These are phyloP conservation scores for Montipora efflorescens DNA, from an alignment of 64 coral and sea anemone species.

Conservation along the genomic window DNA sequence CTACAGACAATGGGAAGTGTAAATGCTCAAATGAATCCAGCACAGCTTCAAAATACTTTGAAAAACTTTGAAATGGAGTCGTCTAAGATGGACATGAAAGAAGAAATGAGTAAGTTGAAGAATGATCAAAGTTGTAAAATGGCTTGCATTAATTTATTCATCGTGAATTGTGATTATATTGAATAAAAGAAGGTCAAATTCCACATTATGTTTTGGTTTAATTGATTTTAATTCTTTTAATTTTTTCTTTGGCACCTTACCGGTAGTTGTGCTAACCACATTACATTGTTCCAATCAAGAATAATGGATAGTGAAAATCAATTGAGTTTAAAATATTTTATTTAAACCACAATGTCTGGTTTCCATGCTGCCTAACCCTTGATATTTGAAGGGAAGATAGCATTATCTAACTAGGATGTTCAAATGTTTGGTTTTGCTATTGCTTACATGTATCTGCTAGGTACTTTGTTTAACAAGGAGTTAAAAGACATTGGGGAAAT, in stretches of 20 bases:
- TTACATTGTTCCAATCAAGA: too few relatives aligned
- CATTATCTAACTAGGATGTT: background rate
- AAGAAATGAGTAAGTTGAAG: constrained; percentile 95
- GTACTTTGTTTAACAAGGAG: too few relatives aligned
- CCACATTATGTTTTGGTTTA: background rate
- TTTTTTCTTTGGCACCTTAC: too few relatives aligned
- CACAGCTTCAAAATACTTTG: constrained; percentile 87
- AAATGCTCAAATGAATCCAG: constrained; percentile 95
- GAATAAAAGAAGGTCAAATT: too few relatives aligned
- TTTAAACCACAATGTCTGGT: too few relatives aligned
- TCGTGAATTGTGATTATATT: too few relatives aligned
- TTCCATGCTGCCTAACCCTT: background rate
- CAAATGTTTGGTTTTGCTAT: background rate
- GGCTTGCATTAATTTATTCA: too few relatives aligned
- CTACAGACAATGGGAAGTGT: constrained; percentile 90
- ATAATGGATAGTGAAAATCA: too few relatives aligned
- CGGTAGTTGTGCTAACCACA: too few relatives aligned
- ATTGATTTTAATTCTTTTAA: too few relatives aligned
- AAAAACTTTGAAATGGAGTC: constrained; percentile 98
- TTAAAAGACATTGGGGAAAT: too few relatives aligned
- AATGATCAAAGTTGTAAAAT: background rate
- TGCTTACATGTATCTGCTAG: background rate
- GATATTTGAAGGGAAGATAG: background rate
- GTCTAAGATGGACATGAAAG: constrained; percentile 97
- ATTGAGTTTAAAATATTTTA: too few relatives aligned